These are phyloP conservation scores for Dione juno DNA, from an alignment of 2,888 invertebrate species.

Conservation along the genomic window DNA sequence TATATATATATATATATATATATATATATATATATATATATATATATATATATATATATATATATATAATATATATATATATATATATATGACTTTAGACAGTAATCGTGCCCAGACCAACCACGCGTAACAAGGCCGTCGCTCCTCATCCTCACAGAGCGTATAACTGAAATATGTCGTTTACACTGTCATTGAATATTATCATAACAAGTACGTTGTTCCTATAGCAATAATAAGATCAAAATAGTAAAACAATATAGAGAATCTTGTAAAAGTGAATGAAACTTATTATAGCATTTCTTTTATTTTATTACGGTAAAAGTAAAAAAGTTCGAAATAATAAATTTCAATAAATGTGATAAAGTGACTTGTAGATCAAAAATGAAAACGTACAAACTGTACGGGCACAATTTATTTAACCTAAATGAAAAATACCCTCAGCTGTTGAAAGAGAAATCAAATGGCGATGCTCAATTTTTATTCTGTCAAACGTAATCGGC, in stretches of 20 bases:
- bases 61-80: too few species aligned
- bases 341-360: neutral
- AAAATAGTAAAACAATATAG: neutral
- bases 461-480: slow-evolving; percentile 60
- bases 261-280: neutral
- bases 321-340: too few species aligned
- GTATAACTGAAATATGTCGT: slow-evolving; percentile 27
- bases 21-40: too few species aligned
- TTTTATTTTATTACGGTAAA: neutral
- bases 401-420: slow-evolving; percentile 29
- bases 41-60: too few species aligned
- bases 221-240: neutral
- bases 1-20: too few species aligned
- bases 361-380: slow-evolving; percentile 10
- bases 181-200: slow-evolving; percentile 11
- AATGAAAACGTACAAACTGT: slow-evolving; percentile 17
- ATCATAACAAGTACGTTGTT: slow-evolving; percentile 1
- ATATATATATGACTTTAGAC: neutral
- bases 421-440: slow-evolving; percentile 39
- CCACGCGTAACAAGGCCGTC: slow-evolving; percentile 10
- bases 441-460: slow-evolving; percentile 48
- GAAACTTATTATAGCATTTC: too few species aligned
- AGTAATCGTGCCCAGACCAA: slow-evolving; percentile 1
- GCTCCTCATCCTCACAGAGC: slow-evolving; percentile 1
- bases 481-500: slow-evolving; percentile 66